Percentiles rank a stretch among this genome's conserved stretches.
Conservation (phyloP, 2,888 invertebrate genomes). For the Cynaeus angustus region DNA sequence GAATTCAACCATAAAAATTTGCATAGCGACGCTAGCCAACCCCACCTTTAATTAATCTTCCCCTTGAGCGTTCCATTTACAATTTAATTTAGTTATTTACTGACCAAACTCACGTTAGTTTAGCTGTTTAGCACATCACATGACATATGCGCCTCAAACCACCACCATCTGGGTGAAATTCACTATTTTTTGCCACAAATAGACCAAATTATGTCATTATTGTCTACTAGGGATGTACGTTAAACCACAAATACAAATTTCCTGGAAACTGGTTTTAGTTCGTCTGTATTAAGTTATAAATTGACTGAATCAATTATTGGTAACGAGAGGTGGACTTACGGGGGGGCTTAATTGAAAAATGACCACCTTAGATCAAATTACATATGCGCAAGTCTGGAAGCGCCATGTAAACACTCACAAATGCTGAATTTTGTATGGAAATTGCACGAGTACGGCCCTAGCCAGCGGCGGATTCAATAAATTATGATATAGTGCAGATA, state of each 20-base stretch:
- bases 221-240: no score
- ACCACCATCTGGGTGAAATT: slow-evolving; percentile 56
- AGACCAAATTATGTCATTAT: slow-evolving; percentile 22
- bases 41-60: slow-evolving; percentile 63
- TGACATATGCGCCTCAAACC: slow-evolving; percentile 52
- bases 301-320: slow-evolving; percentile 43
- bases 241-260: slow-evolving; percentile 10
- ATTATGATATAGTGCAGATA: slow-evolving; percentile 57
- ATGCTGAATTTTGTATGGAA: slow-evolving; percentile 66
- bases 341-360: slow-evolving; percentile 62
- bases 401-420: slow-evolving; percentile 62
- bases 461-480: slow-evolving; percentile 60
- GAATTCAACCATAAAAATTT: slow-evolving; percentile 56
- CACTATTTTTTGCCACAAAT: slow-evolving; percentile 56
- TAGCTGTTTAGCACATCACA: slow-evolving; percentile 44
- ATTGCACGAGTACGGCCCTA: slow-evolving; percentile 62
- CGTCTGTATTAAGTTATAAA: slow-evolving; percentile 24
- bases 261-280: slow-evolving; percentile 3
- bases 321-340: slow-evolving; percentile 25
- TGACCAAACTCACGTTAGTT: slow-evolving; percentile 58
- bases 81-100: slow-evolving; percentile 67
- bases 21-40: slow-evolving; percentile 56
- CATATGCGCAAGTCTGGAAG: slow-evolving; percentile 55
- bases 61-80: slow-evolving; percentile 60
- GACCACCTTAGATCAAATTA: slow-evolving; percentile 61